Conservation (phyloP, 2,113 vertebrate species). For the Cinclus mexicanus region DNA sequence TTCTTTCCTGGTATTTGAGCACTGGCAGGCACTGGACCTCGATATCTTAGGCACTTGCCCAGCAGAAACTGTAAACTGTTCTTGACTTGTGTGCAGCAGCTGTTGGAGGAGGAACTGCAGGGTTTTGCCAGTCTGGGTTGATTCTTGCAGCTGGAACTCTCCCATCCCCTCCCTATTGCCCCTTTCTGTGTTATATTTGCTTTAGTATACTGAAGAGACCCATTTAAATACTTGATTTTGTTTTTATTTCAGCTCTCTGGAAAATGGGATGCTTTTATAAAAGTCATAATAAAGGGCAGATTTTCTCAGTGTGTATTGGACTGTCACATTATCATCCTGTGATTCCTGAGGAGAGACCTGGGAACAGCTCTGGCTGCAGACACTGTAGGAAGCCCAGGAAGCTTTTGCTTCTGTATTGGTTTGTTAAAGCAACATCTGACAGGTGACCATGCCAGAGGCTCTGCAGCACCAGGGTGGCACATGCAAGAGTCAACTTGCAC, state of each 20-base stretch:
- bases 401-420: background rate
- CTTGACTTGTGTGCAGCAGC: fast-evolving
- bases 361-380: background rate
- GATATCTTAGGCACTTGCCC: fast-evolving
- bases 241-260: conserved; percentile 35
- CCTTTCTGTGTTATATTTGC: background rate
- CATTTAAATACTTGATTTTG: background rate
- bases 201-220: background rate
- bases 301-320: background rate
- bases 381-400: background rate
- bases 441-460: background rate
- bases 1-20: background rate
- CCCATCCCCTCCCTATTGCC: background rate
- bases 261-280: background rate
- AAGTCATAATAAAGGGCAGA: background rate
- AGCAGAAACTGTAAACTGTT: background rate
- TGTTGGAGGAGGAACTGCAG: background rate
- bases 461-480: background rate
- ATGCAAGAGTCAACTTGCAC: background rate
- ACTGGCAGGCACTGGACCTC: background rate
- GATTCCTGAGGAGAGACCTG: background rate
- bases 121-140: background rate
- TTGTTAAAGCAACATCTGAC: background rate
- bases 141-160: background rate
- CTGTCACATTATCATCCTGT: background rate